A percentile compares a stretch with the other conserved stretches of the same genome.
Evolutionary conservation across 1,140 invertebrate genomes (phyloP).

Genomic region (Penaeus indicus): DNA sequence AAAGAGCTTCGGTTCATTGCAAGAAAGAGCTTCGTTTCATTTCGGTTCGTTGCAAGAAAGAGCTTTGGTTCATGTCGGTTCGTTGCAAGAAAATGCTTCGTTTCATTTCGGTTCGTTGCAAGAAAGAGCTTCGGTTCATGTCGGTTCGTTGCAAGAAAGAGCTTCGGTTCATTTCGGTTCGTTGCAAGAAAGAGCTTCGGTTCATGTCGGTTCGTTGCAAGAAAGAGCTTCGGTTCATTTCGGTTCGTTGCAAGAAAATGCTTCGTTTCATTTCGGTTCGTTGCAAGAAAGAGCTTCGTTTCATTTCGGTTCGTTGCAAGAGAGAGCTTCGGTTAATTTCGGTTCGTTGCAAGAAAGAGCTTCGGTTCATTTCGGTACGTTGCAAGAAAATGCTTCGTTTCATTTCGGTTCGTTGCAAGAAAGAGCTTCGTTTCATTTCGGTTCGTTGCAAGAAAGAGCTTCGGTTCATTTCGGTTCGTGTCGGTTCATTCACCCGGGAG

Average conservation of each 20-base stretch:
- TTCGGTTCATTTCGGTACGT: background rate
- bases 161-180: background rate
- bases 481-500: no score
- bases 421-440: background rate
- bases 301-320: background rate
- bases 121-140: slow-evolving; percentile 8
- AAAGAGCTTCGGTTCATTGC: no score
- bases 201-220: background rate
- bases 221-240: slow-evolving; percentile 9
- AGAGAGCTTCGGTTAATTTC: background rate
- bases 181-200: slow-evolving; percentile 12
- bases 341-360: slow-evolving; percentile 7
- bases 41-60: background rate
- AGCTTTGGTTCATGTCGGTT: background rate
- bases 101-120: no score
- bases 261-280: background rate
- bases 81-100: slow-evolving; percentile 1
- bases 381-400: slow-evolving; percentile 3
- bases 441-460: slow-evolving; percentile 7
- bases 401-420: background rate
- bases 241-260: background rate
- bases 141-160: slow-evolving; percentile 8
- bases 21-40: slow-evolving; percentile 16
- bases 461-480: background rate
- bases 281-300: slow-evolving; percentile 11